Evolutionary conservation across 2,797 vertebrate genomes (phyloP).

Genomic region (Emys orbicularis): DNA sequence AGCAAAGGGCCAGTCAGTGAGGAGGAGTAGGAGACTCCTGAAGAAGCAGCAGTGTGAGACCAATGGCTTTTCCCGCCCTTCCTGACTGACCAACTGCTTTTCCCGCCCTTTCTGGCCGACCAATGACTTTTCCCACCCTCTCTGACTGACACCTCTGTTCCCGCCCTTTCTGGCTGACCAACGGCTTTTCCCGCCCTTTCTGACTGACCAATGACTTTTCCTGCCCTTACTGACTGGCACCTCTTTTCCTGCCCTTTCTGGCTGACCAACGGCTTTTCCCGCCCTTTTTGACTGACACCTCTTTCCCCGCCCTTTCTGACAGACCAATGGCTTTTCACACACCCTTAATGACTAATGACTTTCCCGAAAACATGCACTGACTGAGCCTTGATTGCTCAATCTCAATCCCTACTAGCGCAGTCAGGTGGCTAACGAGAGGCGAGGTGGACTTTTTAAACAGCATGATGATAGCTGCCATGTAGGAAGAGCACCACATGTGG

Average conservation of each 20-base stretch:
- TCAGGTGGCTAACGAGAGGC: background rate
- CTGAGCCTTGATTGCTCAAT: background rate
- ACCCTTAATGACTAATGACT: fast-evolving
- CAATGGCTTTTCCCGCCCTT: background rate
- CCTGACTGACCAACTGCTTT: background rate
- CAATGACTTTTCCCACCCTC: background rate
- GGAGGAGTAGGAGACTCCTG: background rate
- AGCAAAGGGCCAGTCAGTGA: background rate
- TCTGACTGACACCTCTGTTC: background rate
- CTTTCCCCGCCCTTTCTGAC: background rate
- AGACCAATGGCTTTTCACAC: background rate
- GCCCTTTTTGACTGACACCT: background rate
- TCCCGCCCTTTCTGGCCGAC: background rate
- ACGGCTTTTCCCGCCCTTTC: fast-evolving
- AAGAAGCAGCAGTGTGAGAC: background rate
- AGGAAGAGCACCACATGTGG: background rate
- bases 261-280: background rate
- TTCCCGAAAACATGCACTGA: background rate
- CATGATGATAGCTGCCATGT: background rate
- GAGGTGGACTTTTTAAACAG: background rate
- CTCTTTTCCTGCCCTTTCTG: background rate
- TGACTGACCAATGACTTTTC: background rate
- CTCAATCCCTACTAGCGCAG: background rate
- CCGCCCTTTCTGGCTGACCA: background rate
- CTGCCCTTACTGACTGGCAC: no score